Percentiles rank a stretch among this genome's conserved stretches.
Conservation (phyloP, 2,888 invertebrate species). For the Ectropis crepuscularia region DNA sequence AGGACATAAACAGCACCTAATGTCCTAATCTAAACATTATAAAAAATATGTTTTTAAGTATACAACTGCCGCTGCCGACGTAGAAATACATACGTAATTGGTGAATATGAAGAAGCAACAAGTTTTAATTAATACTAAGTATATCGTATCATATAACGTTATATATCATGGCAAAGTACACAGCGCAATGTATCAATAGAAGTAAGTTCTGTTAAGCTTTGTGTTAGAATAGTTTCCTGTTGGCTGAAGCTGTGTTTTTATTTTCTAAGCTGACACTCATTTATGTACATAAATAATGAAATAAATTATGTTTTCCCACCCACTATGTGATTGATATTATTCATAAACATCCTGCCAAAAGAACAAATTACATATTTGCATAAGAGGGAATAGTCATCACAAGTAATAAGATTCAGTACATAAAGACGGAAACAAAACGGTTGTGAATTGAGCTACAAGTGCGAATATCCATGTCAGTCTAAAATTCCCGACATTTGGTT, state of each 20-base stretch:
- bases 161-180: slow-evolving; percentile 56
- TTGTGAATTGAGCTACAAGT: no score
- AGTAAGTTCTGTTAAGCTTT: slow-evolving; percentile 60
- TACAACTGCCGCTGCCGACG: no score
- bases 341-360: not conserved
- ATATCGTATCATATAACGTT: slow-evolving; percentile 3
- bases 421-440: no score
- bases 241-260: slow-evolving; percentile 63
- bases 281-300: slow-evolving; percentile 75
- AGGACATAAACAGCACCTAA: no score
- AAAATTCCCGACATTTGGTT: no score
- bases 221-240: slow-evolving; percentile 57
- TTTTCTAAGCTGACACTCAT: slow-evolving; percentile 62
- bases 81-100: no score
- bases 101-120: no score
- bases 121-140: slow-evolving; percentile 41
- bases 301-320: slow-evolving; percentile 81
- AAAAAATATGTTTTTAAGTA: no score
- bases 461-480: no score
- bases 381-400: no score
- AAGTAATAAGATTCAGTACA: no score
- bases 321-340: slow-evolving; percentile 34
- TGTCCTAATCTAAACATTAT: no score
- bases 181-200: slow-evolving; percentile 56
- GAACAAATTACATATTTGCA: not conserved